Conservation (phyloP, 1,140 invertebrate genomes). For the Aphis craccivora region DNA sequence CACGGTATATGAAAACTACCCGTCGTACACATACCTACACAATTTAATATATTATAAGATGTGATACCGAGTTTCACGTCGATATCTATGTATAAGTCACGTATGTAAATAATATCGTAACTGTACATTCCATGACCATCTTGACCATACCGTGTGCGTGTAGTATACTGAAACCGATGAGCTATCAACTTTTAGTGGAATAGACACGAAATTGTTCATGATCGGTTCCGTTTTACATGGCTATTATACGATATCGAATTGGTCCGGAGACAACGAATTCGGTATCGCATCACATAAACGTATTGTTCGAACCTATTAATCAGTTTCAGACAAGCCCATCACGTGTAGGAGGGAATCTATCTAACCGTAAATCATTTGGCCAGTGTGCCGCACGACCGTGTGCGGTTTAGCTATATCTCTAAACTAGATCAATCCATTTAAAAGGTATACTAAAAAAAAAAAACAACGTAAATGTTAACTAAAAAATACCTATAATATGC, state of each 20-base stretch:
- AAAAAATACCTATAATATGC: background rate
- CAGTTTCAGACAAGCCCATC: constrained; percentile 8
- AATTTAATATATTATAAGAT: background rate
- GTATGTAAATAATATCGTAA: background rate
- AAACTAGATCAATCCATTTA: background rate
- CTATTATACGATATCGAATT: too few relatives aligned
- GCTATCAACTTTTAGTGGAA: background rate
- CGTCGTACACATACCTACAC: too few relatives aligned
- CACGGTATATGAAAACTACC: background rate
- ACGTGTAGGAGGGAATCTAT: background rate
- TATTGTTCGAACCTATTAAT: background rate
- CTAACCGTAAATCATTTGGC: constrained; percentile 18
- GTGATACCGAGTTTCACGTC: background rate
- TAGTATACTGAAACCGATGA: background rate
- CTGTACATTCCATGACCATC: background rate
- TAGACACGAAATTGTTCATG: background rate
- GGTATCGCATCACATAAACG: background rate
- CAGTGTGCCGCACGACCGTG: too few relatives aligned
- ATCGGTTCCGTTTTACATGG: background rate
- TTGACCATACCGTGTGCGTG: background rate
- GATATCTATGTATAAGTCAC: background rate
- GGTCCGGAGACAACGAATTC: background rate
- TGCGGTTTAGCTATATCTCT: background rate
- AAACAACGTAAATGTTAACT: background rate
- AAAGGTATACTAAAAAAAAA: constrained; percentile 12